Percentiles rank a stretch among this genome's conserved stretches.
Conservation (phyloP, 2,888 invertebrate genomes). For the Thera britannica region DNA sequence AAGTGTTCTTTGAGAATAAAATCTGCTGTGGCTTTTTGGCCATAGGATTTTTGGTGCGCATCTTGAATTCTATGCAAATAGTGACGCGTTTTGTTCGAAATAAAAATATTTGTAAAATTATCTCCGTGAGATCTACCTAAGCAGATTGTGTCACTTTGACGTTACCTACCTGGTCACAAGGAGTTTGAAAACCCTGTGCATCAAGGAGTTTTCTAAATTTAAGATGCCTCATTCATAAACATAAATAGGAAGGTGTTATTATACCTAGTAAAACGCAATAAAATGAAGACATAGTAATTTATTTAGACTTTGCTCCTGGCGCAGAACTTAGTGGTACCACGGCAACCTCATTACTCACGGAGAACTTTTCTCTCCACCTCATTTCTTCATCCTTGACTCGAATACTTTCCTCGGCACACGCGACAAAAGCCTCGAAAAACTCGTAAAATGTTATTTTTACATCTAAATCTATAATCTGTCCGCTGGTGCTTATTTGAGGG, state of each 20-base stretch:
- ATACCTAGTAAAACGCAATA: not conserved
- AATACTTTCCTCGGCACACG: constrained; percentile 71
- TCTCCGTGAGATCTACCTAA: no score
- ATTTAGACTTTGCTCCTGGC: constrained; percentile 20
- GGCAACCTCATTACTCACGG: constrained; percentile 21
- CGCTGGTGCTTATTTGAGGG: constrained; percentile 67
- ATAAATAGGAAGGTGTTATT: not conserved
- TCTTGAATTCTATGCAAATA: constrained; percentile 14
- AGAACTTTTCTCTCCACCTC: constrained; percentile 49
- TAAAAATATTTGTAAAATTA: not conserved
- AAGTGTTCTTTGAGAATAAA: constrained; percentile 75
- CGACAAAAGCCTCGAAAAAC: constrained; percentile 84
- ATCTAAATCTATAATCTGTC: constrained; percentile 74
- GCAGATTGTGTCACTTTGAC: no score
- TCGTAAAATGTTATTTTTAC: constrained; percentile 85
- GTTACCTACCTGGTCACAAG: no score
- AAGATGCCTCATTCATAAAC: no score
- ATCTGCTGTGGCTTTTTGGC: constrained; percentile 77
- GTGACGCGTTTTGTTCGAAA: not conserved
- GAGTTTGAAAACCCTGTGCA: no score
- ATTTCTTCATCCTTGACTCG: constrained; percentile 58
- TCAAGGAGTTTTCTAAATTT: no score
- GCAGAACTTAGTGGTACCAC: constrained; percentile 10
- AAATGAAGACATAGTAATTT: constrained; percentile 1
- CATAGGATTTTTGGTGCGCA: constrained; percentile 65